Evolutionary conservation across 2,888 invertebrate species (phyloP).

Genomic region (Troglohyphantes excavatus): DNA sequence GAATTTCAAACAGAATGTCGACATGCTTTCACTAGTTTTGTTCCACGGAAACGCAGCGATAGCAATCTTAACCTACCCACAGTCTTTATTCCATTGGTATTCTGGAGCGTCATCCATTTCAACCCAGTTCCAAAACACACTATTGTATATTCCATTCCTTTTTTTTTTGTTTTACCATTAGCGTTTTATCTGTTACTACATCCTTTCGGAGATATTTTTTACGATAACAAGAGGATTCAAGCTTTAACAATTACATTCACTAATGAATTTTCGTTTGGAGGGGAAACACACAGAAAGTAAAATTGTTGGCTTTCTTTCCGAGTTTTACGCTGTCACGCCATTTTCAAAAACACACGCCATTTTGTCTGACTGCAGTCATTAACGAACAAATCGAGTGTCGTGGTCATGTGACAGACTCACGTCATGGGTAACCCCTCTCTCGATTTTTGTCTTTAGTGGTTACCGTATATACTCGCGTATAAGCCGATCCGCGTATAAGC

Average conservation of each 20-base stretch:
- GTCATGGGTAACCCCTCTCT: background rate
- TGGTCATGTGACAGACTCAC: slow-evolving; percentile 70
- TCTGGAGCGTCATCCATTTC: background rate
- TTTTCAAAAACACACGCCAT: slow-evolving; percentile 47
- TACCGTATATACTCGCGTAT: too few relatives aligned
- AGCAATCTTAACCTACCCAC: slow-evolving; percentile 51
- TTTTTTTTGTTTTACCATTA: slow-evolving; percentile 10
- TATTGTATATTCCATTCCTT: background rate
- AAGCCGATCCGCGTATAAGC: too few relatives aligned
- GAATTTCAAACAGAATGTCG: slow-evolving; percentile 60
- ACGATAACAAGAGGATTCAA: slow-evolving; percentile 36
- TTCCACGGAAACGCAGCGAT: slow-evolving; percentile 13
- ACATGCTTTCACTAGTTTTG: slow-evolving; percentile 59
- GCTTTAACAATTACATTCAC: slow-evolving; percentile 69
- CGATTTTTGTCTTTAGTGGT: slow-evolving; percentile 38
- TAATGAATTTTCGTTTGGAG: slow-evolving; percentile 69
- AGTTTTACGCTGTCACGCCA: background rate
- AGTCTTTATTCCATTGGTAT: slow-evolving; percentile 34
- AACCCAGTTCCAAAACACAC: background rate
- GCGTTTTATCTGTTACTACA: slow-evolving; percentile 20
- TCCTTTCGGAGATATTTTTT: slow-evolving; percentile 9
- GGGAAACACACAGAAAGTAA: slow-evolving; percentile 12
- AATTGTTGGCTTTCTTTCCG: slow-evolving; percentile 47
- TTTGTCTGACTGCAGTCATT: slow-evolving; percentile 76
- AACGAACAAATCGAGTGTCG: slow-evolving; percentile 62